Evolutionary conservation across 2,888 invertebrate species (phyloP).

Genomic region (Melipona beecheii): DNA sequence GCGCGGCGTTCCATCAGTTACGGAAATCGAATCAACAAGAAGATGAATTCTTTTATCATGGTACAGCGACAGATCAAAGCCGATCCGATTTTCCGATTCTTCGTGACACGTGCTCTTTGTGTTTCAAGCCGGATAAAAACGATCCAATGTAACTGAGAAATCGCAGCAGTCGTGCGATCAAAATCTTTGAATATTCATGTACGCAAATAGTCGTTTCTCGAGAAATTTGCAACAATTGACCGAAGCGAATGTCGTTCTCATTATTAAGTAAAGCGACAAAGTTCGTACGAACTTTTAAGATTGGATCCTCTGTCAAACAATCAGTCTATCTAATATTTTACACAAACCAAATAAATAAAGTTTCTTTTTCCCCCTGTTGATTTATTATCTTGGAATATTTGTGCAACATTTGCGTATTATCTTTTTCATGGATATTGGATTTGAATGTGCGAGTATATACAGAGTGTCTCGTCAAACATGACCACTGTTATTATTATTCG

Average conservation of each 20-base stretch:
- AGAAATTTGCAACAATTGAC: neutral
- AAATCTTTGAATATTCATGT: neutral
- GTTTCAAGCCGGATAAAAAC: neutral
- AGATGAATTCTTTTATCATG: neutral
- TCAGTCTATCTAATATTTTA: no score
- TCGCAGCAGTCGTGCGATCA: neutral
- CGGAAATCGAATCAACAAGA: neutral
- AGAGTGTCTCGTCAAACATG: no score
- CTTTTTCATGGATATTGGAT: no score
- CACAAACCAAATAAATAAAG: no score
- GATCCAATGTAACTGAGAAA: neutral
- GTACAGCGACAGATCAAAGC: neutral
- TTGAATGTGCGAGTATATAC: no score
- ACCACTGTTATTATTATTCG: no score
- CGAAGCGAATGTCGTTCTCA: neutral
- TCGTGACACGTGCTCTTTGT: neutral
- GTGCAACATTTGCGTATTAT: no score
- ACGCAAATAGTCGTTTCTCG: neutral
- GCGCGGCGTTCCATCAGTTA: neutral
- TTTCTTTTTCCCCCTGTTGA: no score
- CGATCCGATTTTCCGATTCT: constrained; percentile 23
- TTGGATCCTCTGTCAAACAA: no score
- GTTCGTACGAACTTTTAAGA: no score
- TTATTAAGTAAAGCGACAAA: neutral
- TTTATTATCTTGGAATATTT: no score